phyloP scores from a whole-genome alignment of 2,888 invertebrate genomes.

The Megaustenia siamemsis region DNA sequence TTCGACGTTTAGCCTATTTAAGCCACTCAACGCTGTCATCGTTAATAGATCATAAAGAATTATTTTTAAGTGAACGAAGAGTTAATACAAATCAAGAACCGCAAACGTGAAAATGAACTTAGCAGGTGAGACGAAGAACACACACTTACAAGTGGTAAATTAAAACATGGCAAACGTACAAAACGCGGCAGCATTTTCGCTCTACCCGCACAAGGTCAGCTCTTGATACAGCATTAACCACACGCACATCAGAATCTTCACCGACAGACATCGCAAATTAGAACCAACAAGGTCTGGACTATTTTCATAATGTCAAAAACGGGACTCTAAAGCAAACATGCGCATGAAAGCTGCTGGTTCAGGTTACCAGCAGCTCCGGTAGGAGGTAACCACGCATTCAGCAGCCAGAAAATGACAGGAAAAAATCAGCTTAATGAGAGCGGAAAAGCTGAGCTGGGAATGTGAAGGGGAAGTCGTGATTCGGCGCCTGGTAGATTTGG shows the following conservation, averaged over 20 bases:
- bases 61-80: no score
- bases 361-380: background rate
- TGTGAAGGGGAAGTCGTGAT: background rate
- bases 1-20: no score
- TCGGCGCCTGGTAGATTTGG: background rate
- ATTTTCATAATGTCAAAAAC: background rate
- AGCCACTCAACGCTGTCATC: no score
- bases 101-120: no score
- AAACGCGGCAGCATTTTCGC: no score
- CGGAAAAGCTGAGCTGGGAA: background rate
- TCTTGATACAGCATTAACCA: background rate
- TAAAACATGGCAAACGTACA: no score
- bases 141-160: no score
- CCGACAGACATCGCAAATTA: background rate
- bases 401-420: background rate
- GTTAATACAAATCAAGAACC: no score
- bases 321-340: constrained; percentile 8
- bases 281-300: background rate
- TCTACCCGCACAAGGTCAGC: background rate
- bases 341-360: background rate
- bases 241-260: background rate
- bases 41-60: no score
- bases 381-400: constrained; percentile 6
- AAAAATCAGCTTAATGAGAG: background rate
- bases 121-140: no score